Percentiles rank a stretch among this genome's conserved stretches.
These are phyloP conservation scores for Dicranocentrus wangi DNA, from an alignment of 2,888 invertebrate genomes.

Conservation along the genomic window DNA sequence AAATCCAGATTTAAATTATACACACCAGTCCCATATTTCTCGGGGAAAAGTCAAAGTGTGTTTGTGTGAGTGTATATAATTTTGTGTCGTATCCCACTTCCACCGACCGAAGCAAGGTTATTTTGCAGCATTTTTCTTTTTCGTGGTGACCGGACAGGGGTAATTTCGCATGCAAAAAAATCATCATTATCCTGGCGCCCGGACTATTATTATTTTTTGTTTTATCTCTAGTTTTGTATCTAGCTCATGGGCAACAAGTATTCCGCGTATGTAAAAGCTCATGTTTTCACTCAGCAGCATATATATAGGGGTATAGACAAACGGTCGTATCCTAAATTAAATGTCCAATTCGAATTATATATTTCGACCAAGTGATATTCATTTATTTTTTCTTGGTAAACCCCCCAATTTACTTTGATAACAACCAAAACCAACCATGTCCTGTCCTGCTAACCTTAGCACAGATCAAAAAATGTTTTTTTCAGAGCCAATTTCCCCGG, in stretches of 20 bases:
- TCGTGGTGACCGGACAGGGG: no score
- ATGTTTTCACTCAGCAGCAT: no score
- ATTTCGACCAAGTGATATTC: no score
- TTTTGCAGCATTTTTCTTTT: no score
- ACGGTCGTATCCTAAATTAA: no score
- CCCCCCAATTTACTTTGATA: no score
- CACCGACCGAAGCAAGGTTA: neutral
- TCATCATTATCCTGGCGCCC: neutral
- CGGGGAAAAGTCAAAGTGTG: neutral
- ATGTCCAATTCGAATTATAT: no score
- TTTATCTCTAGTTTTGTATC: neutral
- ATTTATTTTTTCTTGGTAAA: no score
- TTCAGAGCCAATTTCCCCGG: no score
- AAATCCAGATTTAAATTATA: conserved; percentile 9
- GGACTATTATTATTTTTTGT: conserved; percentile 18
- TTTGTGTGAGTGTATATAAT: neutral
- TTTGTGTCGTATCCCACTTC: neutral
- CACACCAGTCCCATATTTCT: neutral
- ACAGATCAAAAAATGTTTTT: neutral
- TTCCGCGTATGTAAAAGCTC: no score
- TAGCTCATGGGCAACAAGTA: conserved; percentile 34
- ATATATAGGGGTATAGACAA: no score
- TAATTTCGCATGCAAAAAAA: conserved; percentile 21
- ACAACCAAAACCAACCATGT: no score
- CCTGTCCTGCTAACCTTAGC: conserved; percentile 4